Conservation (phyloP, 2,113 vertebrate genomes). For the Gorilla gorilla region DNA sequence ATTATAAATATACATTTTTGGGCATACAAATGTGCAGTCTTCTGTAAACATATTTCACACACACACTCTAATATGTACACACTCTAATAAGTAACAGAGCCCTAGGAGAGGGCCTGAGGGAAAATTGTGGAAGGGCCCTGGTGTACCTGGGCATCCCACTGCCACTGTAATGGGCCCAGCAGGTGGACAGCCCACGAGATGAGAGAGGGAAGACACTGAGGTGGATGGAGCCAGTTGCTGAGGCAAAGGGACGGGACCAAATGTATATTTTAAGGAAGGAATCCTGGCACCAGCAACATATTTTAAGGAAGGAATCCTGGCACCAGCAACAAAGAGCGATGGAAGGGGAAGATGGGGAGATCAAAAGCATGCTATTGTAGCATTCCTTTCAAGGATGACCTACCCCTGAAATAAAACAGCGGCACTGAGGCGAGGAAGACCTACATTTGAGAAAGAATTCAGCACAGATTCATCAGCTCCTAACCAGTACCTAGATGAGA, state of each 20-base stretch:
- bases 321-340: neutral
- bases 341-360: no score
- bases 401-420: neutral
- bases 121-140: neutral
- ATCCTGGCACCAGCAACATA: no score
- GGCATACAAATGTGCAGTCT: neutral
- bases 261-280: neutral
- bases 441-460: neutral
- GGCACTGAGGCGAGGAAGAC: fast-evolving
- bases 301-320: neutral
- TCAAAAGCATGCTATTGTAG: neutral
- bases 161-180: fast-evolving
- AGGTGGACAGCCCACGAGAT: neutral
- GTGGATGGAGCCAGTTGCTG: neutral
- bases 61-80: neutral
- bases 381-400: neutral
- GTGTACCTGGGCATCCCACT: neutral
- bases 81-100: neutral
- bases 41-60: neutral
- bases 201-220: neutral
- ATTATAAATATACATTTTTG: neutral
- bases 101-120: neutral
- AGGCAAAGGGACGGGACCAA: neutral
- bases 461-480: neutral
- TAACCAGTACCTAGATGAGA: neutral